Percentiles rank a stretch among this genome's conserved stretches.
Conservation (phyloP, 2,113 vertebrate genomes). For the Gambusia holbrooki region DNA sequence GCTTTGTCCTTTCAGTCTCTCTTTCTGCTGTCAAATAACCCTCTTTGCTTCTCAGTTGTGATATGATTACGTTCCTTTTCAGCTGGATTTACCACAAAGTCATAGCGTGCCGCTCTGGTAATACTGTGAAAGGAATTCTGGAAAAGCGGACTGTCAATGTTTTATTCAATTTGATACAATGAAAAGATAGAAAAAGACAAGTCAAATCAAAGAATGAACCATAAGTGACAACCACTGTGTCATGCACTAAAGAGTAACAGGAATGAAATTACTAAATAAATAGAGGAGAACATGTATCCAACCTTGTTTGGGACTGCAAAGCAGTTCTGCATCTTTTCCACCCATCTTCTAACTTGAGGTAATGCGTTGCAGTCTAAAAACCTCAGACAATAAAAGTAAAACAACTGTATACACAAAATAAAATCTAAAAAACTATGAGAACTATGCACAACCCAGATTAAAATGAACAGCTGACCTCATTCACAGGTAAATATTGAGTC, state of each 20-base stretch:
- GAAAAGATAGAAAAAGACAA: constrained; percentile 31
- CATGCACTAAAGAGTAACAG: constrained; percentile 15
- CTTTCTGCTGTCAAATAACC: constrained; percentile 72
- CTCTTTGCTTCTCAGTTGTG: constrained; percentile 69
- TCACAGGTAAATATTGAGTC: too few relatives aligned
- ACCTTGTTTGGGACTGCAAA: not conserved
- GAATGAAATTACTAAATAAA: constrained; percentile 12
- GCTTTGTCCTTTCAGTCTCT: constrained; percentile 68
- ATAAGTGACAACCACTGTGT: not conserved
- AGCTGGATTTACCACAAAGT: constrained; percentile 67
- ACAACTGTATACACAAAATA: not conserved
- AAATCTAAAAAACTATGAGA: not conserved
- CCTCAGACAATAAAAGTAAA: not conserved
- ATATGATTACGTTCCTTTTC: constrained; percentile 72
- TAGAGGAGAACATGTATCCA: not conserved
- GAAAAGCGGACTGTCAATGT: constrained; percentile 44
- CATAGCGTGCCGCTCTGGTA: constrained; percentile 39
- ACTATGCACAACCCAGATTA: not conserved
- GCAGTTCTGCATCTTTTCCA: not conserved
- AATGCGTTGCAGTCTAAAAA: not conserved
- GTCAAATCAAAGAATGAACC: not conserved
- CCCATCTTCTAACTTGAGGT: not conserved
- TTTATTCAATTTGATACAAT: constrained; percentile 45
- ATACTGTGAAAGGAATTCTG: constrained; percentile 54
- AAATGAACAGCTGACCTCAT: too few relatives aligned